These are phyloP conservation scores for Hydrolagus affinis DNA, from an alignment of 2,113 vertebrate species.

Conservation along the genomic window DNA sequence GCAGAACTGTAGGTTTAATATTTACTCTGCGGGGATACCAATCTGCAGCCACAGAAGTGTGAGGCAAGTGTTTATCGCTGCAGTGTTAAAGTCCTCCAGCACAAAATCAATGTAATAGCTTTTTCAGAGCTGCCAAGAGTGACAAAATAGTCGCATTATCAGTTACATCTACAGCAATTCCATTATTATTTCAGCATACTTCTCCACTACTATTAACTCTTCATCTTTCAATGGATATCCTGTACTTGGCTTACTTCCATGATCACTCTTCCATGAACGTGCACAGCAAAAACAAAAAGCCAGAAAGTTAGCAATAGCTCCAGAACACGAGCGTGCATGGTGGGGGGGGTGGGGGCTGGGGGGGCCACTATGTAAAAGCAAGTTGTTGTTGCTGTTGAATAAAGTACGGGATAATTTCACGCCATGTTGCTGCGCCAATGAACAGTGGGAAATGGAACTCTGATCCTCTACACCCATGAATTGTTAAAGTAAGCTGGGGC, in stretches of 20 bases:
- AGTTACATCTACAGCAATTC: constrained; percentile 20
- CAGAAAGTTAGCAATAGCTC: not conserved
- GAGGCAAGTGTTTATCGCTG: not conserved
- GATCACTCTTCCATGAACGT: not conserved
- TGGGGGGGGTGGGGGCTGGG: no score
- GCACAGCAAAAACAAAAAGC: not conserved
- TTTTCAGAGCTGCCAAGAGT: constrained; percentile 11
- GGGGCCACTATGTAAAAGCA: not conserved
- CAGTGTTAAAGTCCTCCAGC: not conserved
- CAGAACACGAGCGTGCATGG: no score
- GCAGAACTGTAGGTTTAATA: not conserved
- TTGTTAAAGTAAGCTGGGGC: no score
- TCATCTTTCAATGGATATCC: not conserved
- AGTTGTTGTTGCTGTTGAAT: not conserved
- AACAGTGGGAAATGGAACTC: no score
- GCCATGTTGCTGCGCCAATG: no score
- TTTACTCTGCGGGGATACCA: constrained; percentile 17
- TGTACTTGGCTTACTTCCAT: not conserved
- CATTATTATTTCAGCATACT: not conserved
- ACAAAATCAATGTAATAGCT: constrained; percentile 21
- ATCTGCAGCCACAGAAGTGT: not conserved
- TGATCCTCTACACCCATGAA: no score
- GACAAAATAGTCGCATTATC: constrained; percentile 27
- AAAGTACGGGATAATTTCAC: no score
- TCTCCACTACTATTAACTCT: not conserved